Evolutionary conservation across 1,140 invertebrate species (phyloP).

Genomic region (Pseudomyrmex concolor): DNA sequence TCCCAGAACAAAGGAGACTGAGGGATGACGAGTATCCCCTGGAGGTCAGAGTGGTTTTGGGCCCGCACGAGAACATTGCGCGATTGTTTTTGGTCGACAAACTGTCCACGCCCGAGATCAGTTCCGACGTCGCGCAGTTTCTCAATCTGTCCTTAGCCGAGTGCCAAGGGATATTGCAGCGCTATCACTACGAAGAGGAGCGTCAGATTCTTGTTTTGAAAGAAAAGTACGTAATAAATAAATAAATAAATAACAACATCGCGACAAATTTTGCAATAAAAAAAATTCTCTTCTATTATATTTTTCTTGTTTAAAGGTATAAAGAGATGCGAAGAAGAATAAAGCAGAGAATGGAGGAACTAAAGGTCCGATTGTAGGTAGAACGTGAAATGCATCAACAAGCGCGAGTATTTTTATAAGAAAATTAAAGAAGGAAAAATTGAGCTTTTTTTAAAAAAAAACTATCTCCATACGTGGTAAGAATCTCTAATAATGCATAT

Average conservation of each 20-base stretch:
- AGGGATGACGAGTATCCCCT: constrained; percentile 93
- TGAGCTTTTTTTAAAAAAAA: too few relatives aligned
- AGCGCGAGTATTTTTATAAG: constrained; percentile 65
- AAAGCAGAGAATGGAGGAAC: constrained; percentile 89
- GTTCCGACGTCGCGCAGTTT: constrained; percentile 93
- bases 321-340: constrained; percentile 89
- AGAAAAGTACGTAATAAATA: constrained; percentile 87
- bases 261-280: too few relatives aligned
- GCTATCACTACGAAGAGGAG: constrained; percentile 92
- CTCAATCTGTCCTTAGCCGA: constrained; percentile 92
- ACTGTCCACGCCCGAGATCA: constrained; percentile 90
- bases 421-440: too few relatives aligned
- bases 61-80: constrained; percentile 93
- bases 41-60: constrained; percentile 90
- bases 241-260: background rate
- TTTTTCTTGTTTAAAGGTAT: constrained; percentile 83
- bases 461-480: too few relatives aligned
- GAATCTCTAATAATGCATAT: constrained; percentile 15
- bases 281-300: too few relatives aligned
- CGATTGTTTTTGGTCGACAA: constrained; percentile 93
- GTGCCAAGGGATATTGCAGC: constrained; percentile 91
- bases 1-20: constrained; percentile 90
- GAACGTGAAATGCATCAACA: constrained; percentile 47
- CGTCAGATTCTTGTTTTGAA: constrained; percentile 89
- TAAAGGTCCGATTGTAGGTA: constrained; percentile 88